These are phyloP conservation scores for Eudyptes chrysolophus DNA, from an alignment of 2,113 vertebrate genomes.

Conservation along the genomic window DNA sequence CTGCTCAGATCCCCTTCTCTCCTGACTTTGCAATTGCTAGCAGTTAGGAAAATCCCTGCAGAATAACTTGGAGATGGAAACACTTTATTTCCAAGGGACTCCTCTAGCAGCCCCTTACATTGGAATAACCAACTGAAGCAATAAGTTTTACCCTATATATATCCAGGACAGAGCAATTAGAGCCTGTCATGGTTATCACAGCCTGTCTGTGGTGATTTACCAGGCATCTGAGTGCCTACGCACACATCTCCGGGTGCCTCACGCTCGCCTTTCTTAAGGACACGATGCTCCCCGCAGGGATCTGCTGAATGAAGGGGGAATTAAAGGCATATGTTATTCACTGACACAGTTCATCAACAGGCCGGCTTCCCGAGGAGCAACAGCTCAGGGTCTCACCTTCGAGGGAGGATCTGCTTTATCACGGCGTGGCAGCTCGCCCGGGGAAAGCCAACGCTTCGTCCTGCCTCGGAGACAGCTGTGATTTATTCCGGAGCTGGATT, in stretches of 20 bases:
- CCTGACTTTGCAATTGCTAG: background rate
- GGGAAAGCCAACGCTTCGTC: background rate
- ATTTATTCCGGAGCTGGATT: accelerated
- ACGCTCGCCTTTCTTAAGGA: accelerated
- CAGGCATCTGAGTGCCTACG: background rate
- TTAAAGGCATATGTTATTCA: background rate
- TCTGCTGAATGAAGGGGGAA: background rate
- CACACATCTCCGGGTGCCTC: background rate
- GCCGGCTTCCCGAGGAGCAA: background rate
- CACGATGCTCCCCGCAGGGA: background rate
- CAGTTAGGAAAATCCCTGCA: background rate
- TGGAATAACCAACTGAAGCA: background rate
- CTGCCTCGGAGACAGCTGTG: background rate
- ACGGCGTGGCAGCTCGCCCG: background rate
- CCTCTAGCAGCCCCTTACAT: background rate
- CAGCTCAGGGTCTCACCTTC: background rate
- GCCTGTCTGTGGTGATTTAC: background rate
- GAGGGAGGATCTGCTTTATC: background rate
- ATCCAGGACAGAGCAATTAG: background rate
- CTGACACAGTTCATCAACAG: background rate
- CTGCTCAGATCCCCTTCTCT: background rate
- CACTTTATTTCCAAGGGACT: background rate
- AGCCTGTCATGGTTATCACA: background rate
- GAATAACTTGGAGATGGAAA: background rate
- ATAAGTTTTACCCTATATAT: background rate